phyloP scores from a whole-genome alignment of 2,797 vertebrate genomes.

The Diglossa cyanea region DNA sequence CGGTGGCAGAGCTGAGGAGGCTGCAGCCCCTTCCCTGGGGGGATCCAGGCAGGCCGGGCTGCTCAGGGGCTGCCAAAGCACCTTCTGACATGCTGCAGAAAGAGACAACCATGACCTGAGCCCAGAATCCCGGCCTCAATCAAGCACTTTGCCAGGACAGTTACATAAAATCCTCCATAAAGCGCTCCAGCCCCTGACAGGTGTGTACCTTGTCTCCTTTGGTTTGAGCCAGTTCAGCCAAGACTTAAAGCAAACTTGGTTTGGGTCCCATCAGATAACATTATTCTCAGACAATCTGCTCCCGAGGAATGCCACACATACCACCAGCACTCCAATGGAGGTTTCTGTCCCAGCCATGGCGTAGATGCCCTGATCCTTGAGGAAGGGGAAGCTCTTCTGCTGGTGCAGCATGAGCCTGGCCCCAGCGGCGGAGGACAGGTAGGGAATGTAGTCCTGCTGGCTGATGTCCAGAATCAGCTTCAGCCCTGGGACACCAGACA shows the following conservation, averaged over 20 bases:
- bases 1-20: neutral
- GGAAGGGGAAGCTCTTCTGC: conserved; percentile 79
- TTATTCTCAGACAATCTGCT: conserved; percentile 52
- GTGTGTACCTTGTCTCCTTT: neutral
- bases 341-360: conserved; percentile 79
- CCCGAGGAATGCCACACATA: conserved; percentile 62
- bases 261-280: conserved; percentile 66
- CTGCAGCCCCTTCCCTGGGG: neutral
- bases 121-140: neutral
- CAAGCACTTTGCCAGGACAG: conserved; percentile 15
- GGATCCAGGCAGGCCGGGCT: neutral
- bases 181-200: neutral
- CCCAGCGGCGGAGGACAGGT: conserved; percentile 73
- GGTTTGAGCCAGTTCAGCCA: conserved; percentile 66
- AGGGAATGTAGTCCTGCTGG: conserved; percentile 80
- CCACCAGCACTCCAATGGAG: conserved; percentile 81
- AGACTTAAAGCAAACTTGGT: conserved; percentile 50
- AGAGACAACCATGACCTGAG: neutral
- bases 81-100: neutral
- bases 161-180: conserved; percentile 46
- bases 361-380: conserved; percentile 80
- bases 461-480: conserved; percentile 81
- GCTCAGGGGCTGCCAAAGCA: neutral
- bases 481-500: conserved; percentile 65
- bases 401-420: conserved; percentile 79